Evolutionary conservation across 1,140 invertebrate species (phyloP).

Genomic region (Apocrypta bakeri): DNA sequence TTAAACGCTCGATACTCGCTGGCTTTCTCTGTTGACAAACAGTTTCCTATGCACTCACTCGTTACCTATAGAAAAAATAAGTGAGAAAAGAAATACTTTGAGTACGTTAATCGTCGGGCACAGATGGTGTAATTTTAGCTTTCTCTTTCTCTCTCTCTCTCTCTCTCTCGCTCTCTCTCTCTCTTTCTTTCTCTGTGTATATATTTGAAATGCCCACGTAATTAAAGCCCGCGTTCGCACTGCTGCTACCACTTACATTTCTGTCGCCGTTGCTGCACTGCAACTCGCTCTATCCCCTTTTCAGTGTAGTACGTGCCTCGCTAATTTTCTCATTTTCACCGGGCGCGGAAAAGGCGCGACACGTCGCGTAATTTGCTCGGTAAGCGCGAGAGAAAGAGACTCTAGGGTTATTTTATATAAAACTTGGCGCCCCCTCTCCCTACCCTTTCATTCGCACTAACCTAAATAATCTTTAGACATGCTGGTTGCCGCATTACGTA

Average conservation of each 20-base stretch:
- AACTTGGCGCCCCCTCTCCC: neutral
- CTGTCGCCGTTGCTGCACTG: neutral
- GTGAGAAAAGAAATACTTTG: neutral
- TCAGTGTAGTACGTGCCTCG: neutral
- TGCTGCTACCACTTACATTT: conserved; percentile 21
- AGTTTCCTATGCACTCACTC: neutral
- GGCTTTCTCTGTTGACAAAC: neutral
- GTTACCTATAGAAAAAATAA: neutral
- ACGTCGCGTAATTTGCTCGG: conserved; percentile 33
- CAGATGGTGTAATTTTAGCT: conserved; percentile 32
- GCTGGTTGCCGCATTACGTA: neutral
- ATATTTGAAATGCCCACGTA: conserved; percentile 33
- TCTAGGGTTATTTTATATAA: neutral
- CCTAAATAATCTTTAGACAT: neutral
- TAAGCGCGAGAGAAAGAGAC: neutral
- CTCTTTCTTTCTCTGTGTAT: neutral
- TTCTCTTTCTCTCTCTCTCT: neutral
- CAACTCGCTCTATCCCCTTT: conserved; percentile 12
- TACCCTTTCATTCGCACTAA: neutral
- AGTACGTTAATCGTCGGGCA: conserved; percentile 33
- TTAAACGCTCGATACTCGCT: neutral
- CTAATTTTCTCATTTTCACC: conserved; percentile 46
- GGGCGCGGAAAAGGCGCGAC: conserved; percentile 6
- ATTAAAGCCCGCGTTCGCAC: conserved; percentile 12
- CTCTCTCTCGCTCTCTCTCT: neutral